Percentiles rank a stretch among this genome's conserved stretches.
phyloP scores from a whole-genome alignment of 1,140 invertebrate genomes.

The Drosophila mayri region DNA sequence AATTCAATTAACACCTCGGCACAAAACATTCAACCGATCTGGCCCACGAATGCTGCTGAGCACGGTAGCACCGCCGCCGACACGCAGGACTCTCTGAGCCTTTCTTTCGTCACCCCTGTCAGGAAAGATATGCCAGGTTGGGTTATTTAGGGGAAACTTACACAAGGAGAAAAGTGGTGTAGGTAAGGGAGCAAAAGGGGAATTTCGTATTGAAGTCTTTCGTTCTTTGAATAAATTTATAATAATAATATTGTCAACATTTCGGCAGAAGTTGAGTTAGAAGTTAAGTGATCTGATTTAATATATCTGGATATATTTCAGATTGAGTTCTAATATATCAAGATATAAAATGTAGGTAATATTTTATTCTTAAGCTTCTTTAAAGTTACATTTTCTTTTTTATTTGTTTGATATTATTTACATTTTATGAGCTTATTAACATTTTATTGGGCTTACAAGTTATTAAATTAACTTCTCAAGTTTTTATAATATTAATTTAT shows the following conservation, averaged over 20 bases:
- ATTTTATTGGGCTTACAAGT: background rate
- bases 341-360: too few relatives aligned
- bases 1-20: constrained; percentile 84
- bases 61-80: constrained; percentile 40
- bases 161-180: background rate
- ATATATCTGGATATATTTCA: background rate
- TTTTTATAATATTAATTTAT: background rate
- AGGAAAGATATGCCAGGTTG: background rate
- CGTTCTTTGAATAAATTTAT: too few relatives aligned
- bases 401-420: background rate
- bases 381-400: background rate
- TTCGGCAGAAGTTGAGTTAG: too few relatives aligned
- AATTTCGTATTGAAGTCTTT: too few relatives aligned
- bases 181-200: background rate
- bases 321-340: too few relatives aligned
- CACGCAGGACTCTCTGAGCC: constrained; percentile 59
- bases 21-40: constrained; percentile 56
- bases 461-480: background rate
- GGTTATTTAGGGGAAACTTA: constrained; percentile 1
- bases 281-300: background rate
- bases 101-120: constrained; percentile 69
- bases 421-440: background rate
- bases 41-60: constrained; percentile 43
- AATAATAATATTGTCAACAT: too few relatives aligned
- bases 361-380: background rate